Evolutionary conservation across 2,797 vertebrate genomes (phyloP).

Genomic region (Momotus momota): DNA sequence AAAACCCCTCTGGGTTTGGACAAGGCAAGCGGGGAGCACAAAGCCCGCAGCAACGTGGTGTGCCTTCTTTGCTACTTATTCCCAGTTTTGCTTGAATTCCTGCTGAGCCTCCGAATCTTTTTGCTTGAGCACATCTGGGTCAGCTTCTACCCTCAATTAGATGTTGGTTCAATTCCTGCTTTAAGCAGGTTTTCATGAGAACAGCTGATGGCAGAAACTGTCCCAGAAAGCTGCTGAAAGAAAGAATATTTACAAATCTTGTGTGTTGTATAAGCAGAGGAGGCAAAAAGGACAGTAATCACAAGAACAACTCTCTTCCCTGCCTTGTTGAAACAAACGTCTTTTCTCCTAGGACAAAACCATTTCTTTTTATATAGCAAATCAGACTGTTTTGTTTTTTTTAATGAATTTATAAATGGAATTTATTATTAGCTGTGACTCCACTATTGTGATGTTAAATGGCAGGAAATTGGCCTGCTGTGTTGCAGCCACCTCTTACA

Average conservation of each 20-base stretch:
- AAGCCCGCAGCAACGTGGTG: fast-evolving
- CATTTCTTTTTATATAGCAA: neutral
- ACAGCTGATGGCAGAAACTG: neutral
- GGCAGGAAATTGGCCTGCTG: constrained; percentile 27
- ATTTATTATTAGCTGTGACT: constrained; percentile 36
- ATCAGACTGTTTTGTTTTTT: neutral
- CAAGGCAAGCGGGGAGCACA: fast-evolving
- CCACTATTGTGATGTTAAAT: constrained; percentile 31
- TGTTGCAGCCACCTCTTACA: neutral
- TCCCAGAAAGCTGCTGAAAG: neutral
- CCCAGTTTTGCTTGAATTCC: neutral
- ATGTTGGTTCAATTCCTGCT: neutral
- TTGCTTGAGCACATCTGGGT: neutral
- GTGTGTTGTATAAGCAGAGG: neutral
- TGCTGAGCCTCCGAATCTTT: neutral
- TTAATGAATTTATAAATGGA: constrained; percentile 58
- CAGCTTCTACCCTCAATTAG: neutral
- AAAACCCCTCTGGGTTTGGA: neutral
- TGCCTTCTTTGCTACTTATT: neutral
- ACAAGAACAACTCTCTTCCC: neutral
- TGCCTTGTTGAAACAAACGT: neutral
- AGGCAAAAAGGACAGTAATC: neutral
- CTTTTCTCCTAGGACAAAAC: neutral
- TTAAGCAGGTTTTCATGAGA: neutral
- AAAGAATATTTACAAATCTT: neutral